Percentiles rank a stretch among this genome's conserved stretches.
Evolutionary conservation across 2,113 vertebrate species (phyloP).

Genomic region (Syngnathus scovelli): DNA sequence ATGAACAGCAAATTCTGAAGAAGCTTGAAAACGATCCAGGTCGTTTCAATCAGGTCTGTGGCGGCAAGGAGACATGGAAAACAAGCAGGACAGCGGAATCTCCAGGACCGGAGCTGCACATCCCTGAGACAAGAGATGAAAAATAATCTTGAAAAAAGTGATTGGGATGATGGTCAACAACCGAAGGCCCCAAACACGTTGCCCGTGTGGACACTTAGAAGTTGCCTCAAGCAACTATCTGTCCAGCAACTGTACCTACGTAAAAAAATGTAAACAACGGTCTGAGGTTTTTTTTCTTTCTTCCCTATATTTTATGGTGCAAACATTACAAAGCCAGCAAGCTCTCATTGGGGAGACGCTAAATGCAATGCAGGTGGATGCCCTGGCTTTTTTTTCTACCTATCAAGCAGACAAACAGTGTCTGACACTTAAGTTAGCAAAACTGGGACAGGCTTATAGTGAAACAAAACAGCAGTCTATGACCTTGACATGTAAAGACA

Average conservation of each 20-base stretch:
- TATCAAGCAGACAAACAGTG: background rate
- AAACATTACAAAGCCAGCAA: background rate
- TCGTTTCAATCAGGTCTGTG: too few relatives aligned
- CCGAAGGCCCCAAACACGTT: background rate
- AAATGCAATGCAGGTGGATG: background rate
- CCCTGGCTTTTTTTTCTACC: background rate
- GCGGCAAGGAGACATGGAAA: too few relatives aligned
- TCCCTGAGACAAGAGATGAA: too few relatives aligned
- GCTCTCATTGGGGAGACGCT: background rate
- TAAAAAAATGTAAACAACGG: background rate
- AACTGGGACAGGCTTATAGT: background rate
- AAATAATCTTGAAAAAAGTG: too few relatives aligned
- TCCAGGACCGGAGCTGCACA: too few relatives aligned
- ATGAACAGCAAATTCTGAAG: too few relatives aligned
- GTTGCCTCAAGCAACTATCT: background rate
- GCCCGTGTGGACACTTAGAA: too few relatives aligned
- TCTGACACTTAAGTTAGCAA: too few relatives aligned
- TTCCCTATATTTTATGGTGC: background rate
- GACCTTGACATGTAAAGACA: conserved; percentile 39
- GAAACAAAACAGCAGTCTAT: conserved; percentile 6
- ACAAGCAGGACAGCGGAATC: too few relatives aligned
- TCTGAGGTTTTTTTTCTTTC: background rate
- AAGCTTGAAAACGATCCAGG: too few relatives aligned
- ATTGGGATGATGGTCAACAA: background rate
- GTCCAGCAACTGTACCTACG: background rate